Evolutionary conservation across 1,140 invertebrate genomes (phyloP).

Genomic region (Thereuonema tuberculata): DNA sequence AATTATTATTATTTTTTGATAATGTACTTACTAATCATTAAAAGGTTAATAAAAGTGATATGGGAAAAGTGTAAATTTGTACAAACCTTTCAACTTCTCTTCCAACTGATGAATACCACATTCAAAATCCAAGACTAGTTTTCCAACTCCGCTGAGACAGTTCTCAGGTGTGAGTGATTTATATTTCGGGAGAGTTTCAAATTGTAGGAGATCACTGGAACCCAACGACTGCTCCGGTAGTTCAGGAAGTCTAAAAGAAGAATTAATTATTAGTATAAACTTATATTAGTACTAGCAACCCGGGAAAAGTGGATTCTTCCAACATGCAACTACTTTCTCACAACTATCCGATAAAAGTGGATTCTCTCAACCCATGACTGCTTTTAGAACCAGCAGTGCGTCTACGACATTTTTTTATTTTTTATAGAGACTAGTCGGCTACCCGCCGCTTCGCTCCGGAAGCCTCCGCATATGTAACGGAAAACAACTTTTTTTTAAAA

Average conservation of each 20-base stretch:
- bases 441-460: too few relatives aligned
- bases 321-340: too few relatives aligned
- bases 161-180: slow-evolving; percentile 63
- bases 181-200: slow-evolving; percentile 60
- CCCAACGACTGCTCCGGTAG: slow-evolving; percentile 63
- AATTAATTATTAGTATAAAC: too few relatives aligned
- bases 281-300: too few relatives aligned
- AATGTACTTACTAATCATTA: not conserved
- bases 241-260: slow-evolving; percentile 71
- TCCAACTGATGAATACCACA: slow-evolving; percentile 50
- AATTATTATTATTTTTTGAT: not conserved
- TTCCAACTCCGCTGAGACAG: slow-evolving; percentile 63
- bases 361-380: too few relatives aligned
- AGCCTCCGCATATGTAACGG: too few relatives aligned
- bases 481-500: too few relatives aligned
- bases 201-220: slow-evolving; percentile 55
- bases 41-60: not conserved
- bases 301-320: too few relatives aligned
- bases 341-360: too few relatives aligned
- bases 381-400: too few relatives aligned
- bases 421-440: too few relatives aligned
- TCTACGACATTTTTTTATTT: too few relatives aligned
- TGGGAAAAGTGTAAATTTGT: slow-evolving; percentile 2
- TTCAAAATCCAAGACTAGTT: slow-evolving; percentile 69
- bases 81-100: slow-evolving; percentile 35